phyloP scores from a whole-genome alignment of 2,888 invertebrate species.

The Aporophyla lueneburgensis region DNA sequence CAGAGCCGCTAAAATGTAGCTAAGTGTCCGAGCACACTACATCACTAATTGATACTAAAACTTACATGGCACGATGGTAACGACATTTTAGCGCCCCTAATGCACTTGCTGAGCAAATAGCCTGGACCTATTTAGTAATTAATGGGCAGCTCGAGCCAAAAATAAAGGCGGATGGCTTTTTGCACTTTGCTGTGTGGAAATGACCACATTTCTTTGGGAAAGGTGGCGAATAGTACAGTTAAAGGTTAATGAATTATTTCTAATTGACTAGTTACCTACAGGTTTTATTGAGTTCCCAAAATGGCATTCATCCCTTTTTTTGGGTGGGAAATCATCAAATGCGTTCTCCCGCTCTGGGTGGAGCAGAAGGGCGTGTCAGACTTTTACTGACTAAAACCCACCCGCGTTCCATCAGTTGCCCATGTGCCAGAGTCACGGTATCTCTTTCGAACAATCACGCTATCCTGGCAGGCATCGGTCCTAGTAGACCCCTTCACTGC shows the following conservation, averaged over 20 bases:
- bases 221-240: constrained; percentile 21
- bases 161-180: constrained; percentile 43
- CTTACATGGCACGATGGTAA: constrained; percentile 49
- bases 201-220: not conserved
- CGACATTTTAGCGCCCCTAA: constrained; percentile 57
- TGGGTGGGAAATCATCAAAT: too few species aligned
- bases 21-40: constrained; percentile 46
- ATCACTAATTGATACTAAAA: constrained; percentile 63
- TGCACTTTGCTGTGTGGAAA: constrained; percentile 36
- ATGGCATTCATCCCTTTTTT: too few species aligned
- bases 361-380: too few species aligned
- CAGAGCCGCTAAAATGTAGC: constrained; percentile 52
- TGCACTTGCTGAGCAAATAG: constrained; percentile 59
- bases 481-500: too few species aligned
- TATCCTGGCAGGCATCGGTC: too few species aligned
- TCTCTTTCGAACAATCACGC: too few species aligned
- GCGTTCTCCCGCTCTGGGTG: too few species aligned
- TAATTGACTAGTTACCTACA: not conserved
- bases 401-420: too few species aligned
- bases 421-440: too few species aligned
- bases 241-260: not conserved
- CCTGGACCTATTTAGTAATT: constrained; percentile 58
- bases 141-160: constrained; percentile 55
- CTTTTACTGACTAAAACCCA: too few species aligned
- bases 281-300: not conserved